Percentiles rank a stretch among this genome's conserved stretches.
Conservation (phyloP, 2,888 invertebrate species). For the Rhimphoctona megacephalus region DNA sequence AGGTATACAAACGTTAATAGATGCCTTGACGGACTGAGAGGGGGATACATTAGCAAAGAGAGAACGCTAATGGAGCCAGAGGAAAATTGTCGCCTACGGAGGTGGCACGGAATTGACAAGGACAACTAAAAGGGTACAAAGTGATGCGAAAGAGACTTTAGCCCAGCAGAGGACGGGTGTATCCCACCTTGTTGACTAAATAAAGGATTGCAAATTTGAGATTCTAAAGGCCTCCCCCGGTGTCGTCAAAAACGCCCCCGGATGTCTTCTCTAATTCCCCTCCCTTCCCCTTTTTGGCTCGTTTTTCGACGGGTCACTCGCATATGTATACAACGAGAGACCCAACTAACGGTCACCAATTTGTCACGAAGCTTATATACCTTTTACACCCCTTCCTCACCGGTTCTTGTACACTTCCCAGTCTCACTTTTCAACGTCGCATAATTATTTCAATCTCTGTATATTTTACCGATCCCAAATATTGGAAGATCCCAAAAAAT, state of each 20-base stretch:
- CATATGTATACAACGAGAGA: constrained; percentile 36
- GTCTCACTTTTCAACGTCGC: constrained; percentile 24
- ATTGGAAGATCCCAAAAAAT: neutral
- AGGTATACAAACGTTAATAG: constrained; percentile 20
- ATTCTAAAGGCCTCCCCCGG: constrained; percentile 69
- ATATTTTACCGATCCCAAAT: constrained; percentile 10
- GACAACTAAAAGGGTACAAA: constrained; percentile 56
- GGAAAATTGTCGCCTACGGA: constrained; percentile 59
- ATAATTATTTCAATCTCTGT: constrained; percentile 42
- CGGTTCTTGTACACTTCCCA: neutral
- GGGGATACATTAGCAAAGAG: constrained; percentile 20
- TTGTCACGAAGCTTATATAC: constrained; percentile 76
- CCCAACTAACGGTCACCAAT: constrained; percentile 74
- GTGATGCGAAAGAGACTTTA: constrained; percentile 55
- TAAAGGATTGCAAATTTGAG: constrained; percentile 80
- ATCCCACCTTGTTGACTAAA: constrained; percentile 82
- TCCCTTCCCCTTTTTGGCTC: neutral
- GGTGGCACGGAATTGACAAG: constrained; percentile 32
- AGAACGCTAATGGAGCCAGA: constrained; percentile 64
- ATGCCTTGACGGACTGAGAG: neutral
- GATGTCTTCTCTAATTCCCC: constrained; percentile 28
- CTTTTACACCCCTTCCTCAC: constrained; percentile 56
- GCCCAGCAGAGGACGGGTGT: constrained; percentile 69
- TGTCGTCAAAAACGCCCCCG: constrained; percentile 48
- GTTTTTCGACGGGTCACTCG: constrained; percentile 60